Percentiles rank a stretch among this genome's conserved stretches.
Conservation (phyloP, 1,140 invertebrate species). For the Calliphora vicina region DNA sequence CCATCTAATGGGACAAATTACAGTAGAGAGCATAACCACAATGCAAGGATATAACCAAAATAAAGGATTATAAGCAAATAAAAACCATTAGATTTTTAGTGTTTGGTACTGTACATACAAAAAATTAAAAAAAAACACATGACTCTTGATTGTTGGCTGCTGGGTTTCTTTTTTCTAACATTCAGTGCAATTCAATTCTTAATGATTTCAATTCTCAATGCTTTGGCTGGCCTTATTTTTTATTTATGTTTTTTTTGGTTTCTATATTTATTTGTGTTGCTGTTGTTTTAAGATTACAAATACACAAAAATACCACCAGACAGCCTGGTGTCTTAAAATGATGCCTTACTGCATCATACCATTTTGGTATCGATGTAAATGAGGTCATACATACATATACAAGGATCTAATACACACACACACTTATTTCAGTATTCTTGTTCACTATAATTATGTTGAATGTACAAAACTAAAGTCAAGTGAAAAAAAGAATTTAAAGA, state of each 20-base stretch:
- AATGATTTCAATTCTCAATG: neutral
- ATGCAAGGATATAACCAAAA: no score
- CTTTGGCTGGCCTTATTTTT: slow-evolving; percentile 9
- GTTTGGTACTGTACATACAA: no score
- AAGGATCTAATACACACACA: neutral
- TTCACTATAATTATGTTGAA: neutral
- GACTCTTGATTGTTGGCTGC: slow-evolving; percentile 5
- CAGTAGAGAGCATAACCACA: no score
- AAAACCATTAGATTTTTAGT: no score
- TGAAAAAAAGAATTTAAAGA: neutral
- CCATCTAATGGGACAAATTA: neutral
- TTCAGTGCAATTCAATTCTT: neutral
- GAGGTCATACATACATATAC: neutral
- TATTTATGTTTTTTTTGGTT: neutral
- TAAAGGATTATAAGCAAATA: no score
- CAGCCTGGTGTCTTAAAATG: slow-evolving; percentile 12
- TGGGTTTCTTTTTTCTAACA: neutral
- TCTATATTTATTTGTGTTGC: neutral
- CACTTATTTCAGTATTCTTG: no score
- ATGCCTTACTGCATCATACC: neutral
- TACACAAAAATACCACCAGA: neutral
- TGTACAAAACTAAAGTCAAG: neutral
- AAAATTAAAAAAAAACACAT: neutral
- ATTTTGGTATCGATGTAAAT: neutral
- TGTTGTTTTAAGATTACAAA: neutral